Percentiles rank a stretch among this genome's conserved stretches.
Conservation (phyloP, 2,797 vertebrate species). For the Semaprochilodus insignis region DNA sequence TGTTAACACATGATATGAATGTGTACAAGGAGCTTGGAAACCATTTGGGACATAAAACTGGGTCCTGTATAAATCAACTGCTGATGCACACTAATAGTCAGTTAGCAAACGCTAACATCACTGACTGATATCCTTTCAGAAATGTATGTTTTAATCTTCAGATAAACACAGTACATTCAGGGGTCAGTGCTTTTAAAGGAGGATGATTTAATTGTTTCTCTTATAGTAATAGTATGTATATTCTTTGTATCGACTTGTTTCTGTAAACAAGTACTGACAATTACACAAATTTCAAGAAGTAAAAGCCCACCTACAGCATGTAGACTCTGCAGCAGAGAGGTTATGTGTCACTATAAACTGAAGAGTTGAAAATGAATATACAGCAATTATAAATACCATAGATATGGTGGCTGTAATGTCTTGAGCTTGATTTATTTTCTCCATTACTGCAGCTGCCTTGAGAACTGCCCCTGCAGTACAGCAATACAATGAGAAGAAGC, state of each 20-base stretch:
- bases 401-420: slow-evolving; percentile 9
- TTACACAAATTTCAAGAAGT: background rate
- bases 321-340: background rate
- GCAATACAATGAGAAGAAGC: slow-evolving; percentile 10
- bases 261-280: background rate
- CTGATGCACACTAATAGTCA: too few relatives aligned
- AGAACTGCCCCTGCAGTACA: slow-evolving; percentile 6
- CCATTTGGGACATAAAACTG: too few relatives aligned
- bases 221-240: background rate
- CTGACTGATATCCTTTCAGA: too few relatives aligned
- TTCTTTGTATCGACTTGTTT: background rate
- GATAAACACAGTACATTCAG: too few relatives aligned
- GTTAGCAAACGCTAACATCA: too few relatives aligned
- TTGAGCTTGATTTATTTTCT: slow-evolving; percentile 31
- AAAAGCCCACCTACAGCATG: background rate
- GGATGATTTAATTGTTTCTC: background rate
- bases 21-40: too few relatives aligned
- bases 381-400: slow-evolving; percentile 5
- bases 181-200: too few relatives aligned
- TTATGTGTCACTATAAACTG: background rate
- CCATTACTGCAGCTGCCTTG: slow-evolving; percentile 27
- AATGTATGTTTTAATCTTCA: too few relatives aligned
- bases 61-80: too few relatives aligned
- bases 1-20: too few relatives aligned
- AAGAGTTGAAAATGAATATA: slow-evolving; percentile 12